phyloP scores from a whole-genome alignment of 2,113 vertebrate genomes.

The Ophthalmolycus amberensis region DNA sequence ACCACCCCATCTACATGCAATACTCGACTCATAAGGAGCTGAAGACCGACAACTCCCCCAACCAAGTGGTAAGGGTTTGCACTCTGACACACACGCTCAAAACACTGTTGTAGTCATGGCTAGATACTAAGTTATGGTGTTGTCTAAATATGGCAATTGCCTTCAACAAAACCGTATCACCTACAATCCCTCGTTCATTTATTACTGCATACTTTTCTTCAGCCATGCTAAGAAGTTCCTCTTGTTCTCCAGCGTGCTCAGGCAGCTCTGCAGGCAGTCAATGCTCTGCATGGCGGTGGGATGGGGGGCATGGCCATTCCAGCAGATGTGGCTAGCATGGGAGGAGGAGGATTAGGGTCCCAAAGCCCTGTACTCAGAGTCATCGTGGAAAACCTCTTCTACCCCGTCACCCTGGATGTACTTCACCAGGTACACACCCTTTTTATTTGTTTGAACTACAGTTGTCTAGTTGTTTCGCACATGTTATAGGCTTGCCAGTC shows the following conservation, averaged over 20 bases:
- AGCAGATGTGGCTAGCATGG: slow-evolving; percentile 74
- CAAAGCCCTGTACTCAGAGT: slow-evolving; percentile 96
- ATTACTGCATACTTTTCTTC: background rate
- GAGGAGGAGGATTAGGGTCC: slow-evolving; percentile 71
- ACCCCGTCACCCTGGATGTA: slow-evolving; percentile 97
- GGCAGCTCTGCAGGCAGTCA: slow-evolving; percentile 94
- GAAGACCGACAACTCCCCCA: slow-evolving; percentile 96
- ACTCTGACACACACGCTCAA: background rate
- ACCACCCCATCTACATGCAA: slow-evolving; percentile 95
- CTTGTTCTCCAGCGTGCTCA: slow-evolving; percentile 87
- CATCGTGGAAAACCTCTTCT: slow-evolving; percentile 98
- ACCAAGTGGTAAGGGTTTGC: slow-evolving; percentile 89
- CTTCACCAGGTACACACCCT: slow-evolving; percentile 90
- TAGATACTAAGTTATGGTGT: background rate
- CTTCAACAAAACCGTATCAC: background rate
- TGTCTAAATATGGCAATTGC: background rate
- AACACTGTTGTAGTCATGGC: background rate
- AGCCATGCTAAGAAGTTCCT: background rate
- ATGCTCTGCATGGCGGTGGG: slow-evolving; percentile 89
- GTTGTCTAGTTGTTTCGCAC: background rate
- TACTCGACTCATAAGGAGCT: slow-evolving; percentile 99
- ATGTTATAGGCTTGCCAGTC: background rate
- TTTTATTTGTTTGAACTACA: background rate
- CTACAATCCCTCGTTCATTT: background rate
- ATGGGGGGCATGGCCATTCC: slow-evolving; percentile 86